Evolutionary conservation across 2,797 vertebrate species (phyloP), one percentile per base, ranked within the genome.

Genomic region (Ptychobarbus kaznakovi): DNA sequence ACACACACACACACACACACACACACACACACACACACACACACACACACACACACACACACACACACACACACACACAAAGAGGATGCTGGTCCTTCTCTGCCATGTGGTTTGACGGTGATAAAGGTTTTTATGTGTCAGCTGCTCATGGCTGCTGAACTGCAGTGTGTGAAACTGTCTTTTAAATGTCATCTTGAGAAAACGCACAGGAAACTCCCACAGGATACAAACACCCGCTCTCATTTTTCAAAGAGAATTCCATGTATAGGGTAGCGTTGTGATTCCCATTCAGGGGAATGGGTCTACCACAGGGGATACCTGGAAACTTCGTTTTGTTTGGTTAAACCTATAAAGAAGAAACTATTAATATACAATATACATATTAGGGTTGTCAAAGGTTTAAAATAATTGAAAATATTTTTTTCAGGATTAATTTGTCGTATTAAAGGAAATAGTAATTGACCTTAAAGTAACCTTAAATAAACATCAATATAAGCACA

Each of bases 101-200:
- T 86, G 87, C 85, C 58, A 82, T 87, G 87, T 89, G 88, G 87
- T 92, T 88, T 81, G 87, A 87, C 86, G 84, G 74, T 90, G 89
- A 92, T 92, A 89, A 92, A 91, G 89, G 88, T 89, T 91, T 92
- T 90, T 88, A 91, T 90, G 83, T 90, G 86, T 85, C 87, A 87
- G 86, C 82, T 86, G 78, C 86, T 89, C 89, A 80, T 44, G 72
- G 84, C 75, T 87, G 85, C 72, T 88, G 84, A 88, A 86, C 87
- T 82, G 86, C 81, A 87, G 90, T 87, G 90, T 92, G 90, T 91
- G 90, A 93, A 93, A 91, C 90, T 90, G 90, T 91, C 90, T 89
- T 91, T 90, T 93, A 92, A 92, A 93, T 94, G 92, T 93, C 92
- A 93, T 92, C 91, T 93, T 94, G 93, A 92, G 91, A 88, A 91